These are phyloP conservation scores for Taenioides sp. DNA, from an alignment of 2,797 vertebrate genomes.

Conservation along the genomic window DNA sequence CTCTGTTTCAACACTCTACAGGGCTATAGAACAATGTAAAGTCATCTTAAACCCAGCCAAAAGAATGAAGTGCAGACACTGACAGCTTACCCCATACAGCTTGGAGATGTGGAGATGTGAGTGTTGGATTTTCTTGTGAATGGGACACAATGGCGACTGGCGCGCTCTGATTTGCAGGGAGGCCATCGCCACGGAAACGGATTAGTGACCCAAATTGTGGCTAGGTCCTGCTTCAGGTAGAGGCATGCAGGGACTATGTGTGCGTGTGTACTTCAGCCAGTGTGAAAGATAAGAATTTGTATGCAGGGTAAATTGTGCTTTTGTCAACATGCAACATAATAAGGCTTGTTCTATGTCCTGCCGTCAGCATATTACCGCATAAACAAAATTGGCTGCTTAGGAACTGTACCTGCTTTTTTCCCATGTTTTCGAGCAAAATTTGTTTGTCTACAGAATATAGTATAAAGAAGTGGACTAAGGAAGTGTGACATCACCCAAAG, in stretches of 20 bases:
- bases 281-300: background rate
- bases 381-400: constrained; percentile 37
- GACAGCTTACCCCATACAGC: background rate
- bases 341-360: constrained; percentile 10
- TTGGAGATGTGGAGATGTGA: constrained; percentile 31
- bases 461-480: too few relatives aligned
- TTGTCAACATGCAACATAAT: constrained; percentile 25
- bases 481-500: too few relatives aligned
- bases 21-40: too few relatives aligned
- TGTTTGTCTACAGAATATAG: too few relatives aligned
- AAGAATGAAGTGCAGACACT: background rate
- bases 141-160: constrained; percentile 31
- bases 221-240: constrained; percentile 47
- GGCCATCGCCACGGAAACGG: constrained; percentile 51
- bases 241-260: background rate
- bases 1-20: too few relatives aligned
- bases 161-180: constrained; percentile 41
- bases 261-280: background rate
- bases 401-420: too few relatives aligned
- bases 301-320: constrained; percentile 6
- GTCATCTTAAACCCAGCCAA: background rate
- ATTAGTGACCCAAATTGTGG: constrained; percentile 67
- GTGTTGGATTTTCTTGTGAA: constrained; percentile 37
- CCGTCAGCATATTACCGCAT: constrained; percentile 39
- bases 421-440: too few relatives aligned